Evolutionary conservation across 1,140 invertebrate species (phyloP), one percentile per base, ranked within the genome.

Genomic region (Eriosoma lanigerum): DNA sequence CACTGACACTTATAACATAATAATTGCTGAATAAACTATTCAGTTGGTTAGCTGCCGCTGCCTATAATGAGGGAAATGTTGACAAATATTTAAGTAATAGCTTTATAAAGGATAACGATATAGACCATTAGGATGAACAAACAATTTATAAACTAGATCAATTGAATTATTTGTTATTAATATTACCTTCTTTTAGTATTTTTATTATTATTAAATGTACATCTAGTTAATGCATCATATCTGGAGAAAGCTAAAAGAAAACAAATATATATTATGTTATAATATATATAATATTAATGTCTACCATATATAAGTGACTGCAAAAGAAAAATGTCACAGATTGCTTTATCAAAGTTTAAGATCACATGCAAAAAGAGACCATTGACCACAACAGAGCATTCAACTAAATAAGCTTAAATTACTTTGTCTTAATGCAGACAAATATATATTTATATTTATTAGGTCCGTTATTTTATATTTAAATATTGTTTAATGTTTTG

Each of bases 291-390:
- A 54, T 38, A 38, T 44, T 38, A 44, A 26, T 29, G 17, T 56
- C 54, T 75, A 75, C 50, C n/a, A 19, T 75, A 26, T 75, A 56
- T 56, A 75, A 75, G 54, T 58, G 72, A 58, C 72, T 58, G 52
- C 32, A 38, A 19, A n/a, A 76, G 32, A 58, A 58, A 52, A 58
- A 58, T 76, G 54, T 54, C 52, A 54, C 19, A 19, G 15, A 44
- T 76, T 76, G n/a, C 54, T 58, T 17, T 58, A 15, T 58, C 19
- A 52, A 52, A 44, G 3, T 24, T 44, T 58, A 32, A 75, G 50
- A 75, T 75, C 70, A 76, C 72, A 76, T 76, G 52, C 52, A 76
- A 58, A 76, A 19, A 75, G 68, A 73, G 48, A 72, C 54, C n/a
- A 75, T 58, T 75, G 70, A 58, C 32, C 24, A 17, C 48, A 50